These are phyloP conservation scores for Spinus pinus DNA, from an alignment of 2,797 vertebrate genomes.

Conservation along the genomic window DNA sequence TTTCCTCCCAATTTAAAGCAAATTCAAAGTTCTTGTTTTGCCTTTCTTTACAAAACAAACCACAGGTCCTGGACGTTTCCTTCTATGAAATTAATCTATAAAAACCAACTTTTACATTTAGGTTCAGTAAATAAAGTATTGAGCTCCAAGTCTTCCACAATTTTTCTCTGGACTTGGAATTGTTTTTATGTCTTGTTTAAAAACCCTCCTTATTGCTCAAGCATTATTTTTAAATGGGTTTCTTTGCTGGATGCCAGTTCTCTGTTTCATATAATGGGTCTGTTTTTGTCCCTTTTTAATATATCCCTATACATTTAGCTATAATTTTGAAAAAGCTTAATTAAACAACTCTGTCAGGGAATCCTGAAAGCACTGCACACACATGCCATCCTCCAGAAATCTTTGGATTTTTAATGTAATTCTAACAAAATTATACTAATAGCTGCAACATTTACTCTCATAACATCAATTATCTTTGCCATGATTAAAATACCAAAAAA, in stretches of 20 bases:
- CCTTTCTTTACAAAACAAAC: not conserved
- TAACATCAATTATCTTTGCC: not conserved
- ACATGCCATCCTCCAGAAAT: not conserved
- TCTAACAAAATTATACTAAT: conserved; percentile 10
- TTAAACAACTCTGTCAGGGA: not conserved
- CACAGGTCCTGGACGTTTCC: not conserved
- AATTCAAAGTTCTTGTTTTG: not conserved
- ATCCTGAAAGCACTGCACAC: not conserved
- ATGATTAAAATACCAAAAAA: not conserved
- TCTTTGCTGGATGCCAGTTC: not conserved
- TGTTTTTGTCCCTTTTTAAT: not conserved
- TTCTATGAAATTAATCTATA: not conserved
- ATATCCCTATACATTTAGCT: not conserved
- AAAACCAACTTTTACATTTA: not conserved
- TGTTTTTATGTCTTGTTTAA: not conserved
- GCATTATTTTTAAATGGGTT: not conserved
- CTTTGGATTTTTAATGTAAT: not conserved
- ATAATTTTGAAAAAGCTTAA: not conserved
- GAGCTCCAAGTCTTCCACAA: not conserved
- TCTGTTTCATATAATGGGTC: not conserved
- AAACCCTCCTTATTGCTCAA: not conserved
- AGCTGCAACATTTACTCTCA: not conserved
- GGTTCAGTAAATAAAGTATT: not conserved
- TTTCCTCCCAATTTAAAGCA: not conserved
- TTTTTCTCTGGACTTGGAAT: not conserved